Conservation (phyloP, 2,888 invertebrate genomes). For the Callosobruchus maculatus region DNA sequence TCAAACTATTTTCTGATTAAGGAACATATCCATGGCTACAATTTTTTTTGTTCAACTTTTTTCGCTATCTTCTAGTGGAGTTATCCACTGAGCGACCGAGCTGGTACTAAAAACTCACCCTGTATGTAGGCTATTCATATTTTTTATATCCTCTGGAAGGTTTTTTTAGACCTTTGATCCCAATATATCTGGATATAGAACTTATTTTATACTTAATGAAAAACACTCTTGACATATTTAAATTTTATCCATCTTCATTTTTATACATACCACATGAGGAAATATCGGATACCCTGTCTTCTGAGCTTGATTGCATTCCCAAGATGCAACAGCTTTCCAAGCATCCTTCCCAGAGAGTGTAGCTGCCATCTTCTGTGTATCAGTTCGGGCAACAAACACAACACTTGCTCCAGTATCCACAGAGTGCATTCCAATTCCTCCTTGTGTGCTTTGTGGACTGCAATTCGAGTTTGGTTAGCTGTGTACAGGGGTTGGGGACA, state of each 20-base stretch:
- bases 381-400: conserved; percentile 88
- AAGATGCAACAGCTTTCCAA: conserved; percentile 88
- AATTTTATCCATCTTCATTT: not conserved
- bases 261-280: conserved; percentile 44
- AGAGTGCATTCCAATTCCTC: conserved; percentile 91
- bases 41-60: too few relatives aligned
- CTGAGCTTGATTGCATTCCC: conserved; percentile 71
- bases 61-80: too few relatives aligned
- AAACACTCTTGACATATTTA: too few relatives aligned
- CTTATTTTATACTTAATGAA: too few relatives aligned
- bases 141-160: too few relatives aligned
- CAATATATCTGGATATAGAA: too few relatives aligned
- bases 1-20: too few relatives aligned
- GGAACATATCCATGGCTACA: too few relatives aligned
- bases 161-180: too few relatives aligned
- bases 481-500: not conserved
- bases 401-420: conserved; percentile 85
- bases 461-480: conserved; percentile 2
- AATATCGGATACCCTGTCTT: conserved; percentile 64
- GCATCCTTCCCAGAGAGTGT: conserved; percentile 85
- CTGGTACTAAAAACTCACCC: too few relatives aligned
- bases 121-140: too few relatives aligned
- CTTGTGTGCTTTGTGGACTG: conserved; percentile 90
- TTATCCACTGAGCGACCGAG: too few relatives aligned
- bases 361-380: conserved; percentile 94